Percentiles rank a stretch among this genome's conserved stretches.
These are phyloP conservation scores for Pycnomerus fuliginosus DNA, from an alignment of 2,888 invertebrate genomes.

Conservation along the genomic window DNA sequence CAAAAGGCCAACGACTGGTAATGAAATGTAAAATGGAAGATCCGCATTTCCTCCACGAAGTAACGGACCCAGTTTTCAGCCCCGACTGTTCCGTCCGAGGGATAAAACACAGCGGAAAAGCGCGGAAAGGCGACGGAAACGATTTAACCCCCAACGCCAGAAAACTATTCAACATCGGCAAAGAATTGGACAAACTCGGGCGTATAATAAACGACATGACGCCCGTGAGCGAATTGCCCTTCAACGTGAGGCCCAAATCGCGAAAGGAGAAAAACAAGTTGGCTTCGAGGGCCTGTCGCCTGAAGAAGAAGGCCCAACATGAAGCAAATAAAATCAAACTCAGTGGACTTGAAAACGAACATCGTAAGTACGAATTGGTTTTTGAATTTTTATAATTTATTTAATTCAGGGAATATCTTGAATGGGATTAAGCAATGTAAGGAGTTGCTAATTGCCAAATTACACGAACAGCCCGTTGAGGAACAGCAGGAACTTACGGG, in stretches of 20 bases:
- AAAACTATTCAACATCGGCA: constrained; percentile 87
- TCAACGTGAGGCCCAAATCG: constrained; percentile 86
- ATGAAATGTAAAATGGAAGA: constrained; percentile 84
- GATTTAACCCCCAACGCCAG: constrained; percentile 94
- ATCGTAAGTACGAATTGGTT: constrained; percentile 67
- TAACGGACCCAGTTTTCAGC: constrained; percentile 96
- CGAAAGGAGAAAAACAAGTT: constrained; percentile 97
- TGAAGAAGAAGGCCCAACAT: constrained; percentile 99
- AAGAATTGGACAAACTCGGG: constrained; percentile 87
- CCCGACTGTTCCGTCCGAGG: constrained; percentile 87
- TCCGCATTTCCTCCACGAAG: constrained; percentile 86
- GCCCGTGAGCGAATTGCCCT: constrained; percentile 90
- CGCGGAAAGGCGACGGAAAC: constrained; percentile 95
- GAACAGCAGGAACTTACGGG: constrained; percentile 65
- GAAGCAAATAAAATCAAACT: constrained; percentile 98
- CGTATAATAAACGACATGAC: constrained; percentile 94
- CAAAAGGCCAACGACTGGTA: constrained; percentile 88
- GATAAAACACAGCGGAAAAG: constrained; percentile 83
- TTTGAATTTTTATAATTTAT: constrained; percentile 8
- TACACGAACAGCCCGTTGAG: constrained; percentile 59
- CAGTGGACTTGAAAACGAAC: constrained; percentile 90
- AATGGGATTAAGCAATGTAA: constrained; percentile 77
- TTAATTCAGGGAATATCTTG: constrained; percentile 69
- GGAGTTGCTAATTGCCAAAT: constrained; percentile 68
- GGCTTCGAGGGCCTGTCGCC: constrained; percentile 92